Conservation (phyloP, 2,113 vertebrate genomes). For the Bos javanicus region DNA sequence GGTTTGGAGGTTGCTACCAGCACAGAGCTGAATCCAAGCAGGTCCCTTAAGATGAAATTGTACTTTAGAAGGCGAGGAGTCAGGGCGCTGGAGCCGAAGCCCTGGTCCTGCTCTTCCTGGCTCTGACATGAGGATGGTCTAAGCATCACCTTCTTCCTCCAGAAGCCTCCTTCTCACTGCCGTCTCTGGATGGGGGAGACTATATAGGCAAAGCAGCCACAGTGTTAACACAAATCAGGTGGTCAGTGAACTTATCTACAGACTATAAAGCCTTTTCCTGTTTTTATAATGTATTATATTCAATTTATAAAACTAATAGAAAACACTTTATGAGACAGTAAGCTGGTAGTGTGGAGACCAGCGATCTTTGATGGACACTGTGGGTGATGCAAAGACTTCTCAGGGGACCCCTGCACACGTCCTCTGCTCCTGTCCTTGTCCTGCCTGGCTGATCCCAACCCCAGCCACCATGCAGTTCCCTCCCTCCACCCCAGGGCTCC, state of each 20-base stretch:
- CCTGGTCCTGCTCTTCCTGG: not conserved
- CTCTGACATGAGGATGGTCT: not conserved
- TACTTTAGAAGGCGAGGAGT: not conserved
- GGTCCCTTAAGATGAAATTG: not conserved
- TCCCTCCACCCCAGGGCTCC: not conserved
- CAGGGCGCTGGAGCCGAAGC: not conserved
- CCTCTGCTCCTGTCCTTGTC: not conserved
- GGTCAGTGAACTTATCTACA: not conserved
- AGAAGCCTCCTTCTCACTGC: accelerated
- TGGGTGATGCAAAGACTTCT: not conserved
- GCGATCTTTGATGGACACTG: not conserved
- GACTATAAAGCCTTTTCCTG: not conserved
- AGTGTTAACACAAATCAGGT: not conserved
- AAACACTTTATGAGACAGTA: not conserved
- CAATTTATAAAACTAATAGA: not conserved
- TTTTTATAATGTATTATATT: not conserved
- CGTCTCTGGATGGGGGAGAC: not conserved
- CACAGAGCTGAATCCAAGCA: not conserved
- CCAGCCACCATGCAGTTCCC: not conserved
- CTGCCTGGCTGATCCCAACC: not conserved
- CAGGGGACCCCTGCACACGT: not conserved
- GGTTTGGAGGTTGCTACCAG: not conserved
- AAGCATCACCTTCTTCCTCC: not conserved
- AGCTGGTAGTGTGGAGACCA: not conserved
- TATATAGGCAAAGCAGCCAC: not conserved